These are phyloP conservation scores for Brienomyrus brachyistius DNA, from an alignment of 2,113 vertebrate species.

Conservation along the genomic window DNA sequence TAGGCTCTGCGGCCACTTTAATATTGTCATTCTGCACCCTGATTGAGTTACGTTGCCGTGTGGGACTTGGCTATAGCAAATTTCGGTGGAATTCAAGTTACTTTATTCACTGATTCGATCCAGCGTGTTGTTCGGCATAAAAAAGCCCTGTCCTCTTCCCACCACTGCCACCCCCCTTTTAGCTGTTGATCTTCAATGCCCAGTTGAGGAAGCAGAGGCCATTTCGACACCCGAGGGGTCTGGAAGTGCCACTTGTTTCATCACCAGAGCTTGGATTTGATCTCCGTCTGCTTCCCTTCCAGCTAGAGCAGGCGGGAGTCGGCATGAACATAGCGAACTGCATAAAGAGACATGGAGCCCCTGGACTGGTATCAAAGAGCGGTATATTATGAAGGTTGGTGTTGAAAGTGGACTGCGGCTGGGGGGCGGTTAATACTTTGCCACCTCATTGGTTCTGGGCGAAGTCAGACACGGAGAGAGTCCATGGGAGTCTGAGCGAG, in stretches of 20 bases:
- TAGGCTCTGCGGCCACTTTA: neutral
- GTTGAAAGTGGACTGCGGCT: neutral
- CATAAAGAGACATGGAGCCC: neutral
- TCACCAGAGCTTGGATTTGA: neutral
- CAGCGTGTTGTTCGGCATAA: neutral
- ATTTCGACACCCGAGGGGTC: neutral
- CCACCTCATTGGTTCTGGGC: neutral
- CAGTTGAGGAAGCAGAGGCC: neutral
- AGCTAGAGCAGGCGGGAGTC: neutral
- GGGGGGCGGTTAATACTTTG: neutral
- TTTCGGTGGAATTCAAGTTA: neutral
- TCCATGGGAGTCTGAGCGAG: neutral
- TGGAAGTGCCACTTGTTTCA: neutral
- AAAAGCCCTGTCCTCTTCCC: neutral
- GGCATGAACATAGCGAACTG: neutral
- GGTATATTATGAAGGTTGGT: neutral
- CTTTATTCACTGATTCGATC: conserved; percentile 1
- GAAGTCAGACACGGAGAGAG: neutral
- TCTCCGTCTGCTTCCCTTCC: neutral
- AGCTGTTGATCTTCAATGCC: neutral
- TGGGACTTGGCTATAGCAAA: neutral
- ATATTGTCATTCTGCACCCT: neutral
- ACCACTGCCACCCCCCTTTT: neutral
- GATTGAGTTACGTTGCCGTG: neutral
- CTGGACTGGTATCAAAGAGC: neutral